phyloP scores from a whole-genome alignment of 2,113 vertebrate genomes.

The Silurus glanis region DNA sequence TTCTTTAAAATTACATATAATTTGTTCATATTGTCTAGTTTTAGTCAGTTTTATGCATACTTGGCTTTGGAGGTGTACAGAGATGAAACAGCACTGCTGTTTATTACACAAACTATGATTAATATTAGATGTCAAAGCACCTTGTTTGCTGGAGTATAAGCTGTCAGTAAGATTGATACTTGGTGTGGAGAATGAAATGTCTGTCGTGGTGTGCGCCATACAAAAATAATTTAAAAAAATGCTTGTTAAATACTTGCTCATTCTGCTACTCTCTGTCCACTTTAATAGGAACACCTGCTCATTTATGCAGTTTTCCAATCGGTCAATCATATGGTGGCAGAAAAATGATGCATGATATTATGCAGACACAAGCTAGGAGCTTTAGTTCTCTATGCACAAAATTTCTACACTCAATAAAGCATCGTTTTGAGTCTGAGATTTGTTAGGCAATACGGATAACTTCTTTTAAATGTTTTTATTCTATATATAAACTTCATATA shows the following conservation, averaged over 20 bases:
- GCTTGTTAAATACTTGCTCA: conserved; percentile 66
- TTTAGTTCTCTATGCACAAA: background rate
- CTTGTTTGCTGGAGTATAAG: conserved; percentile 60
- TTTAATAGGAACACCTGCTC: background rate
- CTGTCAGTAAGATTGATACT: conserved; percentile 55
- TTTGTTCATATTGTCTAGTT: background rate
- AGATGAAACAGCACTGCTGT: conserved; percentile 39
- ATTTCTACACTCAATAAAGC: background rate
- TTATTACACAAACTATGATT: conserved; percentile 67
- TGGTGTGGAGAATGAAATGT: conserved; percentile 61
- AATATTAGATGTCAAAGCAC: conserved; percentile 58
- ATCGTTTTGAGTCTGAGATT: background rate
- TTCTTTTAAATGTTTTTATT: background rate
- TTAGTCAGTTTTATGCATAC: conserved; percentile 2
- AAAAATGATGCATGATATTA: no score
- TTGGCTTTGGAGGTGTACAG: conserved; percentile 32
- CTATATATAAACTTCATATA: background rate
- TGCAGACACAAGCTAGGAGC: background rate
- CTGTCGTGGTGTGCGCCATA: conserved; percentile 66
- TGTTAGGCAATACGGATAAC: no score
- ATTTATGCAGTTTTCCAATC: background rate
- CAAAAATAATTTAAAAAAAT: conserved; percentile 67
- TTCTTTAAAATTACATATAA: background rate
- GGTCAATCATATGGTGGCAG: background rate
- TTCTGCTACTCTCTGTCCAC: conserved; percentile 58